A percentile compares a stretch with the other conserved stretches of the same genome.
Conservation (phyloP, 2,888 invertebrate genomes). For the Reticulitermes lucifugus region DNA sequence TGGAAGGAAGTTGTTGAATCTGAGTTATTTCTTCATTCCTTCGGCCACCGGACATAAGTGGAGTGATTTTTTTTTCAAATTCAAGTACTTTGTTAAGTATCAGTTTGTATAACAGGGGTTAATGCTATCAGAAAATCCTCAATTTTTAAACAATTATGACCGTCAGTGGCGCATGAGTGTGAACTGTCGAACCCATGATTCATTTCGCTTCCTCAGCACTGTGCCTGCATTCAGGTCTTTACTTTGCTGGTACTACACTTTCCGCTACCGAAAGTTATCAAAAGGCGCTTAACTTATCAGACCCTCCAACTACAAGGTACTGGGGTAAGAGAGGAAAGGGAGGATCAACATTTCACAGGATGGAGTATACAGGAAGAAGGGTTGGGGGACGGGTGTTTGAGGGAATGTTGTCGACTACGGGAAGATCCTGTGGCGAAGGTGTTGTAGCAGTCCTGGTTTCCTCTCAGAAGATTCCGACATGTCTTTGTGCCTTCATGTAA, state of each 20-base stretch:
- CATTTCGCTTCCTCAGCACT: background rate
- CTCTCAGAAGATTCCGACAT: conserved; percentile 28
- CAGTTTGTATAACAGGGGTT: too few species aligned
- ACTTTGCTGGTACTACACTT: background rate
- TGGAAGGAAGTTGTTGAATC: too few species aligned
- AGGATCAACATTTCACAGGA: conserved; percentile 36
- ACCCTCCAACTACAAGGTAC: conserved; percentile 10
- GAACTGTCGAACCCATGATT: background rate
- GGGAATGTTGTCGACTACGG: conserved; percentile 37
- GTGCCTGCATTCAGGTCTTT: background rate
- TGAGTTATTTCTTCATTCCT: too few species aligned
- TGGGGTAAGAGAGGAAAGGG: background rate
- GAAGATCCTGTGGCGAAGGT: conserved; percentile 22
- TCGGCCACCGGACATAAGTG: too few species aligned
- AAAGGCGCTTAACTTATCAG: conserved; percentile 51
- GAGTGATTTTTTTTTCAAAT: too few species aligned
- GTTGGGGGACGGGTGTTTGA: conserved; percentile 33
- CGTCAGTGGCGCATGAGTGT: background rate
- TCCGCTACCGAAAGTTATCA: conserved; percentile 45
- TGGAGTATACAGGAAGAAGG: conserved; percentile 36
- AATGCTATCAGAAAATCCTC: too few species aligned
- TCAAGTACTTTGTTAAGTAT: too few species aligned
- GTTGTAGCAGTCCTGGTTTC: conserved; percentile 23
- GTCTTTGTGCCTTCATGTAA: background rate
- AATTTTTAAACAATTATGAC: too few species aligned